phyloP scores from a whole-genome alignment of 2,888 invertebrate genomes.

The Agriopis marginaria region DNA sequence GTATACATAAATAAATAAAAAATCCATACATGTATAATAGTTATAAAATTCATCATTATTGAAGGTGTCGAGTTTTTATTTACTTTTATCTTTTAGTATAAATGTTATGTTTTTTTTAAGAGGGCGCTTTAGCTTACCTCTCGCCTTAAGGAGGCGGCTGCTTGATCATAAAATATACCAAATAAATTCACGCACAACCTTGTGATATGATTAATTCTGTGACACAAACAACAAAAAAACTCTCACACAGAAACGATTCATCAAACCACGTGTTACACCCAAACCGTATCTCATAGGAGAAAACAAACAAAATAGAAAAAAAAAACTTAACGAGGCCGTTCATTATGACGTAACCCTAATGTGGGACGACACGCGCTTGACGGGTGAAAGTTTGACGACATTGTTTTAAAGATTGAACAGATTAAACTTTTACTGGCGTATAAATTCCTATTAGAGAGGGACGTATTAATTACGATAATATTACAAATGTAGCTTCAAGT shows the following conservation, averaged over 20 bases:
- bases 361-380: conserved; percentile 56
- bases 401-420: conserved; percentile 48
- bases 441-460: conserved; percentile 8
- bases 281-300: conserved; percentile 36
- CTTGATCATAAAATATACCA: neutral
- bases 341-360: conserved; percentile 58
- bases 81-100: no score
- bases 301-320: conserved; percentile 45
- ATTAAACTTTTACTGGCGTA: conserved; percentile 28
- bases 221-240: neutral
- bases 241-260: conserved; percentile 15
- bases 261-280: conserved; percentile 14
- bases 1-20: no score
- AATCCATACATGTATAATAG: no score
- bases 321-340: conserved; percentile 26
- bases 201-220: no score
- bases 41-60: no score
- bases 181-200: neutral
- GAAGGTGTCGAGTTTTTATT: no score
- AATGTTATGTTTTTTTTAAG: no score
- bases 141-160: no score
- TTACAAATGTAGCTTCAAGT: no score
- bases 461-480: no score
- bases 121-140: no score
- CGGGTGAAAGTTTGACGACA: conserved; percentile 65